These are phyloP conservation scores for Vespertilio murinus DNA, from an alignment of 2,797 vertebrate genomes.

Conservation along the genomic window DNA sequence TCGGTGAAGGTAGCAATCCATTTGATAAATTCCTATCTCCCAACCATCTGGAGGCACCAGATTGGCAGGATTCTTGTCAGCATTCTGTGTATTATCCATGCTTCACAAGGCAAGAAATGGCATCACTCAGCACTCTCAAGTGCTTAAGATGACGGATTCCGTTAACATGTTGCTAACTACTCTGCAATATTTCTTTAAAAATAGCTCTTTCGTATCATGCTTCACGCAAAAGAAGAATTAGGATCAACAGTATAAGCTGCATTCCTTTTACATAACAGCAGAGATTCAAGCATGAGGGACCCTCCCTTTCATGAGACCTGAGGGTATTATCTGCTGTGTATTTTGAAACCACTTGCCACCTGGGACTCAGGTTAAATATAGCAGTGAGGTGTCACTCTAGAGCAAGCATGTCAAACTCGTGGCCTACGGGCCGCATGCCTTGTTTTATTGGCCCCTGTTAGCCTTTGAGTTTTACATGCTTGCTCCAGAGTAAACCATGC, in stretches of 20 bases:
- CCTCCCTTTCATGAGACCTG: conserved; percentile 1
- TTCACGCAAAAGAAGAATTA: conserved; percentile 70
- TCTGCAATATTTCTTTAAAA: conserved; percentile 53
- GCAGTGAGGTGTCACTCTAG: conserved; percentile 57
- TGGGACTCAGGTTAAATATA: conserved; percentile 76
- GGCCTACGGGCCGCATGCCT: too few species aligned
- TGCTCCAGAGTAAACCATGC: conserved; percentile 67
- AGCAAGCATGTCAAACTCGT: too few species aligned
- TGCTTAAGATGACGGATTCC: conserved; percentile 6
- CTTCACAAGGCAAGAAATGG: conserved; percentile 42
- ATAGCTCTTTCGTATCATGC: conserved; percentile 43
- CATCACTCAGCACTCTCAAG: conserved; percentile 37
- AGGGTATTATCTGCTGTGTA: conserved; percentile 67
- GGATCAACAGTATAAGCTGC: conserved; percentile 62
- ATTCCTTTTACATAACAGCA: conserved; percentile 61
- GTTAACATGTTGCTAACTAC: conserved; percentile 57
- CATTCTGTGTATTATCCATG: conserved; percentile 44
- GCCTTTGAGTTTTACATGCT: too few species aligned
- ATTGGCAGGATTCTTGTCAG: background rate
- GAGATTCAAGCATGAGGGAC: conserved; percentile 67
- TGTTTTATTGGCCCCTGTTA: too few species aligned
- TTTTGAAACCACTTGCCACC: conserved; percentile 69
- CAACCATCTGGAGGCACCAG: conserved; percentile 36
- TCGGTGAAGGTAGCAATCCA: conserved; percentile 47
- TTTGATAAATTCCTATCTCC: conserved; percentile 42